phyloP scores from a whole-genome alignment of 2,113 vertebrate genomes.

The Theristicus caerulescens region DNA sequence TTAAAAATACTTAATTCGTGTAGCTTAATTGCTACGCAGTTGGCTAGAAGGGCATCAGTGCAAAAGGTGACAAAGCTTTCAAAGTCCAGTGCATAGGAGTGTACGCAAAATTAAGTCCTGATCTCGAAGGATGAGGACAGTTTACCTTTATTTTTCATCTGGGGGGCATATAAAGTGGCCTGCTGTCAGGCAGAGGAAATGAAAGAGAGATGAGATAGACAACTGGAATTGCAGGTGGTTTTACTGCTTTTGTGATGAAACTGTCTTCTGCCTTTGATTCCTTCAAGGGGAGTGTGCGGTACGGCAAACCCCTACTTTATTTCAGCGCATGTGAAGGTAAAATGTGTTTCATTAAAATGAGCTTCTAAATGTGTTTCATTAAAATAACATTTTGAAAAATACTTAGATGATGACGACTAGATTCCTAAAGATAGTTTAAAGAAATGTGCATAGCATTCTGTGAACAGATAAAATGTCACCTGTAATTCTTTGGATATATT shows the following conservation, averaged over 20 bases:
- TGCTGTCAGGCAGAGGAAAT: slow-evolving; percentile 71
- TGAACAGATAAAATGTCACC: slow-evolving; percentile 34
- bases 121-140: neutral
- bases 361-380: slow-evolving; percentile 76
- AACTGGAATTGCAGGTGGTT: slow-evolving; percentile 60
- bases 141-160: slow-evolving; percentile 37
- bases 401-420: slow-evolving; percentile 44
- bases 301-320: neutral
- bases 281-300: neutral
- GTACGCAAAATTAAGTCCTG: neutral
- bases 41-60: neutral
- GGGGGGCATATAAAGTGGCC: slow-evolving; percentile 17
- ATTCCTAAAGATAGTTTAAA: slow-evolving; percentile 3
- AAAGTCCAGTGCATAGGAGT: neutral
- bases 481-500: slow-evolving; percentile 20
- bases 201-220: slow-evolving; percentile 59
- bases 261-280: slow-evolving; percentile 16
- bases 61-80: neutral
- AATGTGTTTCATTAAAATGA: slow-evolving; percentile 76
- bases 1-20: neutral
- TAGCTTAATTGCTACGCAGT: neutral
- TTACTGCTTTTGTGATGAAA: slow-evolving; percentile 29
- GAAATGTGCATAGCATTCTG: neutral
- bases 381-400: slow-evolving; percentile 70
- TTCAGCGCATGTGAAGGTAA: slow-evolving; percentile 49